phyloP scores from a whole-genome alignment of 1,140 invertebrate species.

The Goniozus legneri region DNA sequence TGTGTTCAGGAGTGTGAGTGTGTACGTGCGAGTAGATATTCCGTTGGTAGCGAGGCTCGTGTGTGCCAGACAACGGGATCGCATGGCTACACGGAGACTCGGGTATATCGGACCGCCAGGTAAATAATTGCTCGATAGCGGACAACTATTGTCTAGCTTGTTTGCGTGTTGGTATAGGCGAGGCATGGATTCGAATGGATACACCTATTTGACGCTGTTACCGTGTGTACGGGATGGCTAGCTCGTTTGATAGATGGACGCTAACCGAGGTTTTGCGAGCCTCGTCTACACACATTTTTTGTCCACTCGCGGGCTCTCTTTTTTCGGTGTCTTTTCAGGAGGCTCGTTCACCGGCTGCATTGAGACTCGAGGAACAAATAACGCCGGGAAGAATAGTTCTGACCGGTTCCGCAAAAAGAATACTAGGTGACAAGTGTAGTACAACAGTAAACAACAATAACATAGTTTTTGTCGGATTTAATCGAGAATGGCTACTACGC shows the following conservation, averaged over 20 bases:
- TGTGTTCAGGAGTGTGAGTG: background rate
- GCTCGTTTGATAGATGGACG: constrained; percentile 14
- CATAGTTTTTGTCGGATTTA: no score
- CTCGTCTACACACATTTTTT: background rate
- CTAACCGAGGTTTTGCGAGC: no score
- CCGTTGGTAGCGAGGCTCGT: constrained; percentile 5
- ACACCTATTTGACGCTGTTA: no score
- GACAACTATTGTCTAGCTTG: constrained; percentile 16
- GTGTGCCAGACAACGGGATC: constrained; percentile 26
- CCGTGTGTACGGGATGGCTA: background rate
- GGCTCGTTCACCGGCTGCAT: no score
- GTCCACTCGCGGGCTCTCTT: background rate
- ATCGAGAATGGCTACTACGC: no score
- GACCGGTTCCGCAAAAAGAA: no score
- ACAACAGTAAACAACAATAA: no score
- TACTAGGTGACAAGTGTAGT: no score
- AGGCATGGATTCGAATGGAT: constrained; percentile 10
- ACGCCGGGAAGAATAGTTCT: no score
- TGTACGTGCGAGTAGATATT: background rate
- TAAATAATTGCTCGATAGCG: constrained; percentile 24
- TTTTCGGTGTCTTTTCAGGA: constrained; percentile 2
- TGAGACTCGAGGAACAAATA: no score
- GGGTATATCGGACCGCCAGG: background rate
- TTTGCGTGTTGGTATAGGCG: constrained; percentile 13
- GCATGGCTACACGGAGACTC: constrained; percentile 7